Base-by-base conservation (phyloP, 2,113 vertebrate species). In the Nesogale talazaci region DNA sequence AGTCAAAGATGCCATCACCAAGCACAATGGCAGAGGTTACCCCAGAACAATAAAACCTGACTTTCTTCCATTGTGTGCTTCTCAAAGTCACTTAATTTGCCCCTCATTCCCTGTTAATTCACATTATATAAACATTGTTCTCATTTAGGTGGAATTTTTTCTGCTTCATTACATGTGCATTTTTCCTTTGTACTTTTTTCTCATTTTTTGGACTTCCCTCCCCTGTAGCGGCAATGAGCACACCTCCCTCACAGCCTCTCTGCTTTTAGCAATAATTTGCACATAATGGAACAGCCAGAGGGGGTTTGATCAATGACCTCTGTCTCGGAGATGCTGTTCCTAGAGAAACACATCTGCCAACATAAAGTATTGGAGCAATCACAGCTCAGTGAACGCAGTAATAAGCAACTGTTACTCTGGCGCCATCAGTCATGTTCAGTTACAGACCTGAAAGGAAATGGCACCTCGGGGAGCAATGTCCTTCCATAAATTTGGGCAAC, bases 301-400 rank as follows among this genome's bases (percentile, higher is more conserved):
- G 98, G 98, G 97, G 98, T 94, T 98, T 99, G 98, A 99, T 99
- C 98, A 98, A 98, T 98, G 98, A 99, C 98, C 98, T 99, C 98
- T 99, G 98, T 98, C 98, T 98, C 97, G 0, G 98, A 98, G 98
- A 98, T 98, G 97, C 98, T 98, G 98, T 98, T 99, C 97, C 98
- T 98, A 98, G 98, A 98, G 98, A 99, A 98, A 98, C 98, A 98
- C 98, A 98, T 98, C 98, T 99, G 98, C 98, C 98, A 99, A 98
- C 98, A 98, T 98, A 98, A 98, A 99, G 98, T 98, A 98, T 98
- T 98, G 98, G 98, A 98, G 98, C 98, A 98, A 99, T 99, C 98
- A 98, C 98, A 98, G 98, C 98, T 98, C 98, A 98, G 98, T 98
- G 98, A 98, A 98, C 95, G 94, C 97, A 87, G 95, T 98, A 99